phyloP scores from a whole-genome alignment of 2,888 invertebrate genomes.

The Eugnorisma glareosa region DNA sequence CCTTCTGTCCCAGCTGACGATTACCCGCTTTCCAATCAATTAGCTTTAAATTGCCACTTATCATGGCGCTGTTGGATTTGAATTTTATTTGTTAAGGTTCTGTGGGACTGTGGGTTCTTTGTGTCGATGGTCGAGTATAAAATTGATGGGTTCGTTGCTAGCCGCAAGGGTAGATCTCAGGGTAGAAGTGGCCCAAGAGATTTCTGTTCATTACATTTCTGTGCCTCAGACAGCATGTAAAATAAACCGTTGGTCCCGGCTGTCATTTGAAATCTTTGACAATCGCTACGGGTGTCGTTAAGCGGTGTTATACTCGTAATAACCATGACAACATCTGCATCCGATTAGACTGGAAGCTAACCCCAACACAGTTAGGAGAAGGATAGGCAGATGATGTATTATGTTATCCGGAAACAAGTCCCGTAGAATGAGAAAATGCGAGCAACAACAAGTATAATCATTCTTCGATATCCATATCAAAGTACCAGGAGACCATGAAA shows the following conservation, averaged over 20 bases:
- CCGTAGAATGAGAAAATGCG: no score
- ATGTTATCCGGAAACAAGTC: not conserved
- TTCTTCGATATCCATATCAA: slow-evolving; percentile 4
- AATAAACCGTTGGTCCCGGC: not conserved
- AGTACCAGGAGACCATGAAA: slow-evolving; percentile 33
- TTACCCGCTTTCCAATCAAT: slow-evolving; percentile 59
- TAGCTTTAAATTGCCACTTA: slow-evolving; percentile 53
- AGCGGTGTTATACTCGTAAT: not conserved
- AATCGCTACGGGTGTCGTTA: not conserved
- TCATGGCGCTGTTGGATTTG: slow-evolving; percentile 33
- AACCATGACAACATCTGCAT: not conserved
- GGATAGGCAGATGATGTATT: not conserved
- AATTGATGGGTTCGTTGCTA: not conserved
- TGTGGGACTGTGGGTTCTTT: not conserved
- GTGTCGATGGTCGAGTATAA: not conserved
- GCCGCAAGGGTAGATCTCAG: not conserved
- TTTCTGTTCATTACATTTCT: not conserved
- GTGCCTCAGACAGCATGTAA: not conserved
- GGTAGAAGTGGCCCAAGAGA: no score
- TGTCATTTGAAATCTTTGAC: not conserved
- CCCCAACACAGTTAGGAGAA: not conserved
- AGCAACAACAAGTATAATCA: not conserved
- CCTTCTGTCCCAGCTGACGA: slow-evolving; percentile 57
- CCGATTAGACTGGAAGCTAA: not conserved
- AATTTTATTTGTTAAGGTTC: slow-evolving; percentile 41